Base-by-base conservation (phyloP, 2,797 vertebrate species). In the Picus viridis region DNA sequence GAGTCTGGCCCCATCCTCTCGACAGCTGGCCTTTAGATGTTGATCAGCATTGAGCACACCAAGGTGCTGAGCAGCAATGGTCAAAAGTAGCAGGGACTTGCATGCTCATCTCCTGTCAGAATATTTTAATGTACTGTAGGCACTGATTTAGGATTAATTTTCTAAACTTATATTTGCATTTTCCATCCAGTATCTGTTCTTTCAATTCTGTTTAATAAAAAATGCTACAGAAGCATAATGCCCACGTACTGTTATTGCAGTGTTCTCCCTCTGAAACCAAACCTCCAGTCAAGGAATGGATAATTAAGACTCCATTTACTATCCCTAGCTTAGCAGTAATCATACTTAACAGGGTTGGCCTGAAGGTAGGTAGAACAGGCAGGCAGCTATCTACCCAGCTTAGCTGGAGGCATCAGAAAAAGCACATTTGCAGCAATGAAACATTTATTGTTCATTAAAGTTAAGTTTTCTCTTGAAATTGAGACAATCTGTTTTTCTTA, bases 391-490 rank as follows among this genome's bases (percentile, higher is more conserved):
- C 79, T 58, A 51, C 71, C 79, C 89, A 89, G 3, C 85, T 56
- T 88, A 39, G 89, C 93, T 92, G 82, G 75, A 83, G 65, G 91
- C 87, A 93, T 54, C 82, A n/a, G 62, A 30, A 54, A 83, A 89
- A 92, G 79, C 41, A 57, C 71, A 85, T 88, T 58, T 91, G 51
- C 79, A 74, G 79, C 61, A 88, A 91, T 62, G 76, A 83, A 87
- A 47, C 73, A 36, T 91, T 82, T 87, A 92, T 96, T 96, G 89
- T 88, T 94, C 93, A 95, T 96, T 93, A 77, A 47, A 5, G 16
- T 69, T 84, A 94, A 68, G 30, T 89, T 86, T 65, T 83, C 76
- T 77, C 56, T 81, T 64, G 16, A 74, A 85, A 74, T 65, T 64
- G 88, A 62, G 65, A 61, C n/a, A 68, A 89, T 93, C 70, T 88